Evolutionary conservation across 2,888 invertebrate species (phyloP).

Genomic region (Agrotis ipsilon): DNA sequence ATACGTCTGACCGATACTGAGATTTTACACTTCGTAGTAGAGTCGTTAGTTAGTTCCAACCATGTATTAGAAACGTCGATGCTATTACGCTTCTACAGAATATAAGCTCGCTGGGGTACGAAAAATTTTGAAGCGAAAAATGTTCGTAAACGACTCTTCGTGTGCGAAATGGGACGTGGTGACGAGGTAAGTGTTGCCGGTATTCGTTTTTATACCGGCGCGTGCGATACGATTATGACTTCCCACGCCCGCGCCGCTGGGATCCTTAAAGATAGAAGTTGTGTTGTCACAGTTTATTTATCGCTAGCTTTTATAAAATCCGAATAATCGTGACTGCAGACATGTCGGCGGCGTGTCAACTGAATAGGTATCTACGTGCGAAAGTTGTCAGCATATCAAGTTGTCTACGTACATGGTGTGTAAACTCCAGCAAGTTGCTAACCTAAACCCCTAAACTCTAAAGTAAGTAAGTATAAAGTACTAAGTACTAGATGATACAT

Average conservation of each 20-base stretch:
- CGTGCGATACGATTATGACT: constrained; percentile 4
- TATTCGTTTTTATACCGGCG: not conserved
- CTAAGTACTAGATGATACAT: no score
- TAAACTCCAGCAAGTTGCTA: not conserved
- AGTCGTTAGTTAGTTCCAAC: no score
- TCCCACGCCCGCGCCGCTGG: not conserved
- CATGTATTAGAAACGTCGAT: no score
- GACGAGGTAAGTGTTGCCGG: constrained; percentile 1
- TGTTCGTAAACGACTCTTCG: not conserved
- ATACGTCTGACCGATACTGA: no score
- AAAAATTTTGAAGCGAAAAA: constrained; percentile 1
- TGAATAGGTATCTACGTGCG: not conserved
- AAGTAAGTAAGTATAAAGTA: no score
- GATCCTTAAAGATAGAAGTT: not conserved
- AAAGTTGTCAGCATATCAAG: not conserved
- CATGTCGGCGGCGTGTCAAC: not conserved
- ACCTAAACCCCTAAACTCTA: no score
- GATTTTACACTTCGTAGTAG: no score
- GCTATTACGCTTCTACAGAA: no score
- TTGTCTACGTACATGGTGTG: no score
- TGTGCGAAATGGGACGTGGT: constrained; percentile 1
- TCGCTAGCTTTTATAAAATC: not conserved
- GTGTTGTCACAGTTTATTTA: constrained; percentile 2
- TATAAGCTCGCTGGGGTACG: not conserved
- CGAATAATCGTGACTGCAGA: not conserved